A percentile compares a stretch with the other conserved stretches of the same genome.
Conservation (phyloP, 1,140 invertebrate genomes). For the Drosophila mojavensis region DNA sequence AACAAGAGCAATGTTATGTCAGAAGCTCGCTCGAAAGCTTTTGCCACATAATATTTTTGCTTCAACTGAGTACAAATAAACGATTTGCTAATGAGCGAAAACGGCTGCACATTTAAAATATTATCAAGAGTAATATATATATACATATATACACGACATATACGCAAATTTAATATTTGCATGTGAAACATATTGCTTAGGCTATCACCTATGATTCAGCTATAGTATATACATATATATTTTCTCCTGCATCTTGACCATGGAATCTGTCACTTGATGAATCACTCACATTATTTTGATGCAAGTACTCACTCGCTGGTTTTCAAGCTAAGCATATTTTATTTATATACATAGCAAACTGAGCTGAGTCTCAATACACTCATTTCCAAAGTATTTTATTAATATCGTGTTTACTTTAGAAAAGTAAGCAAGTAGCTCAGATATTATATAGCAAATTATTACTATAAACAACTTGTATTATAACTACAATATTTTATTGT, state of each 20-base stretch:
- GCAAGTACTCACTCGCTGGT: neutral
- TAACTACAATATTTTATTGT: too few relatives aligned
- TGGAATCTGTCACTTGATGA: constrained; percentile 38
- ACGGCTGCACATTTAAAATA: constrained; percentile 23
- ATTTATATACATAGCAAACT: too few relatives aligned
- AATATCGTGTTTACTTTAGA: too few relatives aligned
- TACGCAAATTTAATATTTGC: constrained; percentile 39
- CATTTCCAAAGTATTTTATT: too few relatives aligned
- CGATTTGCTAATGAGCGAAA: constrained; percentile 42
- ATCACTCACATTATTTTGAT: constrained; percentile 39
- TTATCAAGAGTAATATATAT: constrained; percentile 16
- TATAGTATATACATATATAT: neutral
- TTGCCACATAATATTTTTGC: neutral
- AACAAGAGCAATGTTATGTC: neutral
- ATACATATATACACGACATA: neutral
- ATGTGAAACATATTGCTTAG: constrained; percentile 49
- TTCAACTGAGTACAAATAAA: neutral
- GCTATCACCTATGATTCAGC: constrained; percentile 23
- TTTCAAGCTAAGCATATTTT: too few relatives aligned
- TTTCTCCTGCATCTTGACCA: constrained; percentile 7
- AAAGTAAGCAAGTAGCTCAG: too few relatives aligned
- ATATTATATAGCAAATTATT: too few relatives aligned
- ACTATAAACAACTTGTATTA: too few relatives aligned
- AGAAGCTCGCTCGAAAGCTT: neutral
- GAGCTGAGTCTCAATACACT: too few relatives aligned